phyloP scores from a whole-genome alignment of 2,113 vertebrate species.

The Hippocampus barbouri region DNA sequence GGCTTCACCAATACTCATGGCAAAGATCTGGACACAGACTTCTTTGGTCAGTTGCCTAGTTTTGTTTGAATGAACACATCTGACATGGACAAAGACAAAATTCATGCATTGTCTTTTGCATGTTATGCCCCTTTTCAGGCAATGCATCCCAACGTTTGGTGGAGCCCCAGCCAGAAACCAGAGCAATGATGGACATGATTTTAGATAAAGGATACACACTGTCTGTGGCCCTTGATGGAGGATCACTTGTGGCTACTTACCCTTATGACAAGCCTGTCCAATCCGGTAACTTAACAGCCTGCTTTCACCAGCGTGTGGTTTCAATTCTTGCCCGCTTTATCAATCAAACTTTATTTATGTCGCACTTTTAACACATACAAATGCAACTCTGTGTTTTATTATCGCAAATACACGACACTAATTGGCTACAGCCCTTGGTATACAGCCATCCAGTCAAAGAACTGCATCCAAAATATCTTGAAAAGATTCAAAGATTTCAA shows the following conservation, averaged over 20 bases:
- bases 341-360: too few relatives aligned
- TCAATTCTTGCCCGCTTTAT: not conserved
- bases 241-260: conserved; percentile 88
- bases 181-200: conserved; percentile 87
- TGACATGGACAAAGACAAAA: not conserved
- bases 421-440: not conserved
- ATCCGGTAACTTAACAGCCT: conserved; percentile 71
- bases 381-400: not conserved
- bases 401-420: not conserved
- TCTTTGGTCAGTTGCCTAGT: conserved; percentile 78
- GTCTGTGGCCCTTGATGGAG: conserved; percentile 91
- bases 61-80: not conserved
- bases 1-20: conserved; percentile 78
- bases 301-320: not conserved
- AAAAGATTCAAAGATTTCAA: not conserved
- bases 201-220: conserved; percentile 82
- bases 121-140: conserved; percentile 59
- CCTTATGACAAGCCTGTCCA: conserved; percentile 91
- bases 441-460: too few relatives aligned
- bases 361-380: too few relatives aligned
- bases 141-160: conserved; percentile 79
- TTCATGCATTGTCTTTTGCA: not conserved
- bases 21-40: conserved; percentile 91
- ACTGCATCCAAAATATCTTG: not conserved
- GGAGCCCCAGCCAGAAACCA: conserved; percentile 84